phyloP scores from a whole-genome alignment of 2,113 vertebrate species.

The Ellobius talpinus region DNA sequence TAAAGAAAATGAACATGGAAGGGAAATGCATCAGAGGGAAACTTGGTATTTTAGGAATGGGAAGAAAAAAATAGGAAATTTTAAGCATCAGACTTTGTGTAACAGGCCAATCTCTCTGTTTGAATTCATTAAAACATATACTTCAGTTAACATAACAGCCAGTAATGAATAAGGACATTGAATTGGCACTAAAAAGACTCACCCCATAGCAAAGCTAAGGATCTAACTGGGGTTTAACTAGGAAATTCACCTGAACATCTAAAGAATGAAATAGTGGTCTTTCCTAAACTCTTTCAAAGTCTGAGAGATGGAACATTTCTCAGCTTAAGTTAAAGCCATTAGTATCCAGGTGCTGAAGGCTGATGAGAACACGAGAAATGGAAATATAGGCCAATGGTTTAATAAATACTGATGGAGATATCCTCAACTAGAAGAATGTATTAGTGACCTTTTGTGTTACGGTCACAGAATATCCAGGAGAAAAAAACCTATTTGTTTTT shows the following conservation, averaged over 20 bases:
- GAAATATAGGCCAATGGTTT: background rate
- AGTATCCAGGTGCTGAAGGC: background rate
- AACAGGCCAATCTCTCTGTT: background rate
- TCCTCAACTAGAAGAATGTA: background rate
- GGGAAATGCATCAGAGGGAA: background rate
- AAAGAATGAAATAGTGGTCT: background rate
- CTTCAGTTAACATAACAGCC: background rate
- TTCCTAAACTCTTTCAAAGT: background rate
- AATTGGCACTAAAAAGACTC: background rate
- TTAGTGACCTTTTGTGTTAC: background rate
- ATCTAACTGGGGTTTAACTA: background rate
- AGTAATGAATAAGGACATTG: background rate
- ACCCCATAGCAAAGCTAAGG: background rate
- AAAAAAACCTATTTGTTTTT: background rate
- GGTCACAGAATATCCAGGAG: background rate
- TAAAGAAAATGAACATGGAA: background rate
- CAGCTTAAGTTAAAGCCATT: background rate
- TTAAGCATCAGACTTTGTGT: background rate
- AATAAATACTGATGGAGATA: background rate
- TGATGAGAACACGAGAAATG: background rate
- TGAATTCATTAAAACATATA: slow-evolving; percentile 11
- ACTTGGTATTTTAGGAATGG: background rate
- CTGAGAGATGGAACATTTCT: background rate
- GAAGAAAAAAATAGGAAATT: background rate
- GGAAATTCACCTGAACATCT: background rate